Conservation (phyloP, 2,888 invertebrate genomes). For the Callyntrura sp. region DNA sequence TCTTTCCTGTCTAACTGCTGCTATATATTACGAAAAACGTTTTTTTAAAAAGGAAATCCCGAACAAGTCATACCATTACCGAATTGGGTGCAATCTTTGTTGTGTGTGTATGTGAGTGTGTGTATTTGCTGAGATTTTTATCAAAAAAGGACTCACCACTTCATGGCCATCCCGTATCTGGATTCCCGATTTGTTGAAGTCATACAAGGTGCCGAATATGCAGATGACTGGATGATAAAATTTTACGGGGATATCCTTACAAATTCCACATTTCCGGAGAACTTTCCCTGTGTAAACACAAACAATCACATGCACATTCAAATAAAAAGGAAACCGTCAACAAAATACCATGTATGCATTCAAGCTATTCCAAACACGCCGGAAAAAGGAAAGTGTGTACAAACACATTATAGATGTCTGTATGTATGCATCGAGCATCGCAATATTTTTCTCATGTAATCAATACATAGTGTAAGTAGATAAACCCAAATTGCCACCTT, state of each 20-base stretch:
- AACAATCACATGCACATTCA: no score
- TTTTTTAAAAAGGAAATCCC: neutral
- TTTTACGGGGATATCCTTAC: slow-evolving; percentile 78
- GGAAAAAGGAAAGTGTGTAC: no score
- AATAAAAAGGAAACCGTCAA: slow-evolving; percentile 17
- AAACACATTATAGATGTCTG: no score
- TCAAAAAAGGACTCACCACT: slow-evolving; percentile 67
- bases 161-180: slow-evolving; percentile 74
- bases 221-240: slow-evolving; percentile 79
- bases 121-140: slow-evolving; percentile 6
- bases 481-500: no score
- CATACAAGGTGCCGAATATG: slow-evolving; percentile 77
- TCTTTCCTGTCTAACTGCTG: no score
- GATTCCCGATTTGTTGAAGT: slow-evolving; percentile 79
- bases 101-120: neutral
- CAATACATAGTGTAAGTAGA: no score
- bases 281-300: slow-evolving; percentile 64
- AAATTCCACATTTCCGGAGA: slow-evolving; percentile 74
- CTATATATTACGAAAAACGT: no score
- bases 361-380: no score
- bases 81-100: slow-evolving; percentile 11
- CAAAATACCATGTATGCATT: slow-evolving; percentile 3
- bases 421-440: no score
- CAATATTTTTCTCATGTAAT: no score
- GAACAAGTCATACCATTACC: slow-evolving; percentile 21